phyloP scores from a whole-genome alignment of 1,140 invertebrate genomes.

The Trichonephila clavata region DNA sequence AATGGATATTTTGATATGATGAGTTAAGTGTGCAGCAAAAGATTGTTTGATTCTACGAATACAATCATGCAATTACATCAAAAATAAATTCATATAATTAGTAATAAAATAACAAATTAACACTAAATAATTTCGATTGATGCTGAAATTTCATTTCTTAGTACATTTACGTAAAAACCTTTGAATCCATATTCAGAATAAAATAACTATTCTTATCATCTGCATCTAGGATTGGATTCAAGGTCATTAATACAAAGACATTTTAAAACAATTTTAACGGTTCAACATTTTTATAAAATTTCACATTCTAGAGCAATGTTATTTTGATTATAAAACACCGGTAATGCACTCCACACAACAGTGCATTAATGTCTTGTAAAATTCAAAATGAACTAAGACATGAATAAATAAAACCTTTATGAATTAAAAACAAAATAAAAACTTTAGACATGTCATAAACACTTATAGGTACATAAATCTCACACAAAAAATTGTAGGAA shows the following conservation, averaged over 20 bases:
- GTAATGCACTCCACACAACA: neutral
- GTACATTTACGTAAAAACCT: slow-evolving; percentile 10
- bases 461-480: neutral
- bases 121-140: neutral
- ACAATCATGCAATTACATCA: slow-evolving; percentile 3
- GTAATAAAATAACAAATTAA: neutral
- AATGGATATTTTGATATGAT: slow-evolving; percentile 3
- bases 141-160: neutral
- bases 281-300: slow-evolving; percentile 67
- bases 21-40: slow-evolving; percentile 70
- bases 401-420: neutral
- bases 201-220: neutral
- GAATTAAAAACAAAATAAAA: slow-evolving; percentile 24
- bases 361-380: slow-evolving; percentile 1
- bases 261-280: slow-evolving; percentile 21
- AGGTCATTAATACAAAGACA: slow-evolving; percentile 20
- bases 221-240: neutral
- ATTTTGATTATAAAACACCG: slow-evolving; percentile 70
- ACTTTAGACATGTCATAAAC: neutral
- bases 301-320: slow-evolving; percentile 20
- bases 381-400: neutral
- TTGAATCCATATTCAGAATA: neutral
- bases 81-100: neutral
- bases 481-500: neutral
- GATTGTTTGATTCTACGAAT: neutral